Evolutionary conservation across 2,888 invertebrate species (phyloP), one percentile per base, ranked within the genome.

Genomic region (Mimachlamys varia): DNA sequence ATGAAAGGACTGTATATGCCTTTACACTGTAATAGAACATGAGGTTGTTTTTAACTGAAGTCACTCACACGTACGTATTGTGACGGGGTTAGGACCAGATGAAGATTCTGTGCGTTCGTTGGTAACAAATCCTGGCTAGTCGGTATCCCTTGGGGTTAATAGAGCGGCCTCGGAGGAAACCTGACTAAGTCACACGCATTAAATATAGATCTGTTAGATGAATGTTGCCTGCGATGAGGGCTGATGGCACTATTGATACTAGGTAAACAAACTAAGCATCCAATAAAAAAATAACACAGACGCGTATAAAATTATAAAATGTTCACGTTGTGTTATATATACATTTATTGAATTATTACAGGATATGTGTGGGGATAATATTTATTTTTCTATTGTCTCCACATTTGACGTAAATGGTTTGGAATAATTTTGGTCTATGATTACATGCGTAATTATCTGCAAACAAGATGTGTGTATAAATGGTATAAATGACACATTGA

Each of bases 191-290:
- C 76, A 10, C 76, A 76, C 76, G 76, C 76, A 76, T 76, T 76
- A 76, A 76, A 76, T 76, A 76, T 76, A 76, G 27, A 76, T 76
- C 76, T 76, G 76, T 76, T 76, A 76, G 76, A 76, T 76, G 76
- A 27, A 33, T 76, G 76, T 76, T 76, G 76, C 76, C 76, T 33
- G 76, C 76, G 10, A 76, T 33, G 33, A 15, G 33, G 33, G 76
- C 27, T 76, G 76, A 76, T 76, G 27, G 76, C 33, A 17, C 76
- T 27, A 76, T 76, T 76, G 76, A 76, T 76, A 76, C 76, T 33
- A 76, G 76, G 76, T 76, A 76, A 76, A 76, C 33, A 76, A 76
- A 76, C 27, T 76, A 76, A 27, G 76, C 27, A 27, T 27, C 33
- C 76, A 33, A 33, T 33, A 33, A 76, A 1, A 76, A 76, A 76